A percentile compares a stretch with the other conserved stretches of the same genome.
These are phyloP conservation scores for Pseudopodoces humilis DNA, from an alignment of 2,113 vertebrate species.

Conservation along the genomic window DNA sequence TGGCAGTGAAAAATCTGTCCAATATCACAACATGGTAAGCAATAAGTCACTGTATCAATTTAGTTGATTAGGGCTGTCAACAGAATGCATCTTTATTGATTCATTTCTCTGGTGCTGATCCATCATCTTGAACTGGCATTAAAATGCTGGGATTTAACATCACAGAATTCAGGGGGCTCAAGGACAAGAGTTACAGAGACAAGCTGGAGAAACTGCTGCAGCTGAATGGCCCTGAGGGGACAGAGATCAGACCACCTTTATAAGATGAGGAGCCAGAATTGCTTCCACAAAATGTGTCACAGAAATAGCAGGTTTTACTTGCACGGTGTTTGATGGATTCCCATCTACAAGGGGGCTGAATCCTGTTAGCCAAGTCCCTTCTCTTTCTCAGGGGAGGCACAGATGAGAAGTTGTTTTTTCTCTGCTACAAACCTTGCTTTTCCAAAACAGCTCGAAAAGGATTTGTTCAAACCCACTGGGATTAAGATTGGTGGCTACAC, in stretches of 20 bases:
- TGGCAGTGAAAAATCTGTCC: background rate
- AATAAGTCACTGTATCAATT: background rate
- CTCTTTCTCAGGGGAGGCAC: background rate
- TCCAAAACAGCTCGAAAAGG: background rate
- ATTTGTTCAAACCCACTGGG: background rate
- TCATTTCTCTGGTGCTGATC: background rate
- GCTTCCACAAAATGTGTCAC: accelerated
- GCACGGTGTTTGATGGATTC: background rate
- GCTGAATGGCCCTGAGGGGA: background rate
- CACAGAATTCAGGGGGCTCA: background rate
- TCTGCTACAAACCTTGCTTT: background rate
- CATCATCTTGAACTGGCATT: background rate
- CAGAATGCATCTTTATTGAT: background rate
- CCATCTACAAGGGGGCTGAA: background rate
- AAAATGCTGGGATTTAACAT: background rate
- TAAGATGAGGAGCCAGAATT: background rate
- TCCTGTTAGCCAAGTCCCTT: background rate
- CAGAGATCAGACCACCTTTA: background rate
- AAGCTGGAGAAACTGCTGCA: background rate
- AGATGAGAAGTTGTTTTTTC: background rate
- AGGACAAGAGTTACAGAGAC: background rate
- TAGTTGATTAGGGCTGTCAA: background rate
- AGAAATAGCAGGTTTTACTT: background rate
- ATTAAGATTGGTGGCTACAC: background rate
- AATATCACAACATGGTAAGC: background rate